Evolutionary conservation across 2,797 vertebrate species (phyloP).

Genomic region (Psittacula echo): DNA sequence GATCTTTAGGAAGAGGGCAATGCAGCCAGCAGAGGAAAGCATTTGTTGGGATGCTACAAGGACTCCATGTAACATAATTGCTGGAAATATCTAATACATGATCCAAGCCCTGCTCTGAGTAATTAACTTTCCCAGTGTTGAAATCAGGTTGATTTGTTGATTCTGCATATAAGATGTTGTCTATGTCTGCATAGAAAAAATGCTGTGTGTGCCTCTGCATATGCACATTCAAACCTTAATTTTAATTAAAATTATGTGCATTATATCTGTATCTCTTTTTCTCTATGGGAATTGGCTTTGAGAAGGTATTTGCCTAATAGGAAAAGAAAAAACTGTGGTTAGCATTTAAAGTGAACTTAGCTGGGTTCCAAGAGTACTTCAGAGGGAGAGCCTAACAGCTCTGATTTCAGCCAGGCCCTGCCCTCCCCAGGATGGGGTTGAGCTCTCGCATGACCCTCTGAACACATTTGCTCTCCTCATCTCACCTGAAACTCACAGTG

Average conservation of each 20-base stretch:
- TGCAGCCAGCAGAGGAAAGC: not conserved
- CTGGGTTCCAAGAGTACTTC: not conserved
- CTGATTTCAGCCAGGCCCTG: not conserved
- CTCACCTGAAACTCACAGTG: not conserved
- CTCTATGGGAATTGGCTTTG: not conserved
- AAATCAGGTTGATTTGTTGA: slow-evolving; percentile 54
- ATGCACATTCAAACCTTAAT: slow-evolving; percentile 7
- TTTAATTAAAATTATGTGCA: slow-evolving; percentile 27
- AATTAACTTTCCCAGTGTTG: slow-evolving; percentile 28
- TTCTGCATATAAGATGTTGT: slow-evolving; percentile 13
- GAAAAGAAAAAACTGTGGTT: not conserved
- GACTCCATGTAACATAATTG: not conserved
- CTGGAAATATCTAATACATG: not conserved
- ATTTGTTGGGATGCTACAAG: not conserved
- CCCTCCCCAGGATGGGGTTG: not conserved
- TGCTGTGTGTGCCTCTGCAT: not conserved
- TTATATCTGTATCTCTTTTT: not conserved
- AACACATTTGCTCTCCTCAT: not conserved
- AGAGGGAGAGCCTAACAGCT: accelerated
- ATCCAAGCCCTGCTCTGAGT: not conserved
- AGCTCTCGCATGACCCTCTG: not conserved
- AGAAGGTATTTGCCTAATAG: slow-evolving; percentile 16
- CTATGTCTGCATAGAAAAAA: not conserved
- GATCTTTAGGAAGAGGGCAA: not conserved
- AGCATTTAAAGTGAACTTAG: not conserved